phyloP scores from a whole-genome alignment of 92 coral and sea anemone genomes.

The Montipora capitata region DNA sequence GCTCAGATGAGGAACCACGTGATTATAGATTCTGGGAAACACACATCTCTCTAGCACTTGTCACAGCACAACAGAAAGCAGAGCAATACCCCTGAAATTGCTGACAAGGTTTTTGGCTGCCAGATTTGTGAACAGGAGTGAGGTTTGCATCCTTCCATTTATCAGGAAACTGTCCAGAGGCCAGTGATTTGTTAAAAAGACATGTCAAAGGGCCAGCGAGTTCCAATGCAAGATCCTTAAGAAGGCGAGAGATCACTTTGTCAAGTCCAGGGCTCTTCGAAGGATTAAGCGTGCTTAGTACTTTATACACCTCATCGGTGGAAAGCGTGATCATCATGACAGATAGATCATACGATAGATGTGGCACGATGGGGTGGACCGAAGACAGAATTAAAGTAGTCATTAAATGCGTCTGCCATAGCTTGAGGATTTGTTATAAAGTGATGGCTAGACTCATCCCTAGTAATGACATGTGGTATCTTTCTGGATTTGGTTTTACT shows the following conservation, averaged over 20 bases:
- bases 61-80: background rate
- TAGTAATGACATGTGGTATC: too few relatives aligned
- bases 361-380: too few relatives aligned
- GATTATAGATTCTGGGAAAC: background rate
- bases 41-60: conserved; percentile 1
- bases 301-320: too few relatives aligned
- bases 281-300: too few relatives aligned
- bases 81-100: background rate
- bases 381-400: too few relatives aligned
- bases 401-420: too few relatives aligned
- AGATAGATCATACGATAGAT: too few relatives aligned
- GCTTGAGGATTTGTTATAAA: too few relatives aligned
- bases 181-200: background rate
- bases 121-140: background rate
- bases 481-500: too few relatives aligned
- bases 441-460: too few relatives aligned
- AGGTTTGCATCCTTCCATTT: background rate
- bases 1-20: too few relatives aligned
- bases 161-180: background rate
- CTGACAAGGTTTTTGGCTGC: background rate
- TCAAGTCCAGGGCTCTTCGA: background rate
- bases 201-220: background rate
- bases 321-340: too few relatives aligned
- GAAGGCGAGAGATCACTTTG: background rate
- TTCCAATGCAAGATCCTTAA: background rate